Evolutionary conservation across 2,113 vertebrate species (phyloP), one percentile per base, ranked within the genome.

Genomic region (Leptodactylus fuscus): DNA sequence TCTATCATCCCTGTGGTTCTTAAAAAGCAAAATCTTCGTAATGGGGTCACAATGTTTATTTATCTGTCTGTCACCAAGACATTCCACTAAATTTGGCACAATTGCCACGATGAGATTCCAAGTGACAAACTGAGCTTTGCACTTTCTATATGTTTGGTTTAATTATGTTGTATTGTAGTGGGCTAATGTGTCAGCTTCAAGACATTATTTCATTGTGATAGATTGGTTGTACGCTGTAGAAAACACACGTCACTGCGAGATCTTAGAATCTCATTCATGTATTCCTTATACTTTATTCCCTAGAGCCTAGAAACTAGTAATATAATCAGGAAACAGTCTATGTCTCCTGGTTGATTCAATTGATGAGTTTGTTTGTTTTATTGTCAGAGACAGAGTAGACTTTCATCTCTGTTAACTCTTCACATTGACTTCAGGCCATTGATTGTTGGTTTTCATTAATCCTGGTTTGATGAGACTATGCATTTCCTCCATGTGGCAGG

Each of bases 361-460:
- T 38, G 67, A 13, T 81, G 1, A 0, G 38, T 6, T 8, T 3
- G 5, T 85, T 86, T 49, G 32, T 88, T 88, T 82, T 81, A 34
- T 20, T 81, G 87, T 85, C 55, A 34, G 49, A 20, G 58, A 53
- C 27, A 55, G 13, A 73, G 0, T 69, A 20, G 44, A 3, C 67
- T 2, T 0, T 55, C 67, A 62, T 27, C 24, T 87, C 15, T 6
- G 46, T 85, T 38, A 82, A 78, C 74, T 87, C 77, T 81, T 86
- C 62, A 46, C 77, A 44, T 82, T 87, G 81, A 77, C 81, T 88
- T 85, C 71, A 18, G 51, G 24, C 44, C 60, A 82, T 85, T 82
- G 85, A 78, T 79, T 88, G 44, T 84, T 34, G 86, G 67, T 41
- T 67, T 79, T 75, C 78, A 85, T 65, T 82, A 85, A 85, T 79